Percentiles rank a stretch among this genome's conserved stretches.
Conservation (phyloP, 2,113 vertebrate genomes). For the Pseudorectes ferrugineus region DNA sequence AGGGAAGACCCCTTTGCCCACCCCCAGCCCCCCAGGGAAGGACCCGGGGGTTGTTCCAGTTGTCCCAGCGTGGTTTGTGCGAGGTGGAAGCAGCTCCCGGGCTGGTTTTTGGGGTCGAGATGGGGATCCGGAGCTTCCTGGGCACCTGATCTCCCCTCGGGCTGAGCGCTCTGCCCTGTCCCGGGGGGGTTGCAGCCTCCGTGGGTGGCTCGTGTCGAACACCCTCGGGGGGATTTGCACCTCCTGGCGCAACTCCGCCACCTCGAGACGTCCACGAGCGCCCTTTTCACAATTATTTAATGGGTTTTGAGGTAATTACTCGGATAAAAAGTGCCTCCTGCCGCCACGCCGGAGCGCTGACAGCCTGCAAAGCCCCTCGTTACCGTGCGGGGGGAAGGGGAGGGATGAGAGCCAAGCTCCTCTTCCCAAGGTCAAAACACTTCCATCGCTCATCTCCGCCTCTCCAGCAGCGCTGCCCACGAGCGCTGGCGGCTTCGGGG, state of each 20-base stretch:
- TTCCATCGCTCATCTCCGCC: background rate
- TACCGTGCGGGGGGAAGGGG: background rate
- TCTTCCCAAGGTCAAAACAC: background rate
- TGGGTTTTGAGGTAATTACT: background rate
- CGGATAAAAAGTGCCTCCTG: background rate
- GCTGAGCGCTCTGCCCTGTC: fast-evolving
- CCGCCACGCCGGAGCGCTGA: background rate
- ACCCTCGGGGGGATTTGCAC: fast-evolving
- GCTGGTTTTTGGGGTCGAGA: background rate
- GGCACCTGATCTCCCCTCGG: background rate
- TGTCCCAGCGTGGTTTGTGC: fast-evolving
- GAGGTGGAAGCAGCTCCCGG: background rate
- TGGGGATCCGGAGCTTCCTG: fast-evolving
- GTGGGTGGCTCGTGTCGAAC: fast-evolving
- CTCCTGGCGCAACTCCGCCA: fast-evolving
- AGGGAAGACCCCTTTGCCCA: background rate
- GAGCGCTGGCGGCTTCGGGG: fast-evolving
- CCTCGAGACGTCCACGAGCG: fast-evolving
- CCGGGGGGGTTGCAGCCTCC: background rate
- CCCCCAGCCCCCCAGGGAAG: fast-evolving
- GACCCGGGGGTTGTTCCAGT: fast-evolving
- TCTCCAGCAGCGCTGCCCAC: fast-evolving
- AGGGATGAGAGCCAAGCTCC: background rate
- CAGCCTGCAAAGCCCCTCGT: background rate
- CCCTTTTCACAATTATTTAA: background rate